Evolutionary conservation across 1,140 invertebrate genomes (phyloP).

Genomic region (Platyscapa corneri): DNA sequence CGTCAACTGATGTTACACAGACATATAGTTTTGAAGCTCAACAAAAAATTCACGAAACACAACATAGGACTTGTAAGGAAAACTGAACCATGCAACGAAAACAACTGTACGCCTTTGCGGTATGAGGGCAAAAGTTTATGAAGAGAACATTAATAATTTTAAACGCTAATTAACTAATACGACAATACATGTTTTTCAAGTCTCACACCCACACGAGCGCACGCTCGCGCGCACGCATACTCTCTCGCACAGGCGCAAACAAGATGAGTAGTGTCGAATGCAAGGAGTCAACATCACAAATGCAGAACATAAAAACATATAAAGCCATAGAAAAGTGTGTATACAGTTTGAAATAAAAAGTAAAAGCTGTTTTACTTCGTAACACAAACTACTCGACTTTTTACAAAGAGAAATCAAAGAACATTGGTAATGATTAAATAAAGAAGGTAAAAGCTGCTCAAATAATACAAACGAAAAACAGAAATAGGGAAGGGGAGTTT

Average conservation of each 20-base stretch:
- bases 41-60: conserved; percentile 73
- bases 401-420: conserved; percentile 41
- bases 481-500: conserved; percentile 49
- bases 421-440: conserved; percentile 23
- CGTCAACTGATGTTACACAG: conserved; percentile 45
- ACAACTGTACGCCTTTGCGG: conserved; percentile 53
- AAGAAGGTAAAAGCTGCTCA: conserved; percentile 40
- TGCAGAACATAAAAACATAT: conserved; percentile 56
- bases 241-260: conserved; percentile 9
- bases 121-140: conserved; percentile 54
- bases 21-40: conserved; percentile 61
- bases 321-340: conserved; percentile 43
- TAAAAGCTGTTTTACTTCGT: conserved; percentile 49
- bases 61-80: conserved; percentile 72
- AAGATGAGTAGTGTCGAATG: conserved; percentile 46
- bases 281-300: conserved; percentile 52
- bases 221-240: conserved; percentile 5
- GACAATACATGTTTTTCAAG: conserved; percentile 44
- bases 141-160: conserved; percentile 46
- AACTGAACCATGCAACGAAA: conserved; percentile 77
- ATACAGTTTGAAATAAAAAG: conserved; percentile 47
- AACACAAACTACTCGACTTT: conserved; percentile 55
- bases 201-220: neutral
- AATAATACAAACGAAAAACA: conserved; percentile 57
- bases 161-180: conserved; percentile 39